These are phyloP conservation scores for Sceloporus undulatus DNA, from an alignment of 2,113 vertebrate species.

Conservation along the genomic window DNA sequence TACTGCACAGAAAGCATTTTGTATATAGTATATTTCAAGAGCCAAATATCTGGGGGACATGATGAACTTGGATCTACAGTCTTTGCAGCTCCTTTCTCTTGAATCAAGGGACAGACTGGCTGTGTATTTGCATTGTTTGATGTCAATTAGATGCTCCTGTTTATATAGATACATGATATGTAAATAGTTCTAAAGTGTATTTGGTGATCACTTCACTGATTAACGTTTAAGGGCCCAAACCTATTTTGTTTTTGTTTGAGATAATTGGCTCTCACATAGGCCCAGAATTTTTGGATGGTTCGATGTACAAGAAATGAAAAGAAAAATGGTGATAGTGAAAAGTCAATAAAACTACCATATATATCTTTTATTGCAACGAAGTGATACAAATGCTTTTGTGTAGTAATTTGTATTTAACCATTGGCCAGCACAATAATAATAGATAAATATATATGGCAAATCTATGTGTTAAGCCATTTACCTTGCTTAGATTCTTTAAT, in stretches of 20 bases:
- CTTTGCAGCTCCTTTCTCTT: neutral
- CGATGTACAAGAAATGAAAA: neutral
- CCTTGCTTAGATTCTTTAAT: too few relatives aligned
- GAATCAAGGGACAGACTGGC: neutral
- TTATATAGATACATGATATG: neutral
- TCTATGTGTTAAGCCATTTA: too few relatives aligned
- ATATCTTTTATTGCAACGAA: neutral
- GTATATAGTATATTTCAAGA: neutral
- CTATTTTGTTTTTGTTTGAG: neutral
- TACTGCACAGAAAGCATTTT: neutral
- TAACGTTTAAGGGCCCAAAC: neutral
- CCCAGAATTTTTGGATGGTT: neutral
- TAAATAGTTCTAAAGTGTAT: constrained; percentile 1
- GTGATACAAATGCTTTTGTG: neutral
- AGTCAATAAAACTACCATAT: neutral
- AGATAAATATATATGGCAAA: too few relatives aligned
- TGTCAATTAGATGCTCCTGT: neutral
- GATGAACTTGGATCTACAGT: neutral
- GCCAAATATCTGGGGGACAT: neutral
- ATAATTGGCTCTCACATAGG: constrained; percentile 4
- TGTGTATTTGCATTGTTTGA: neutral
- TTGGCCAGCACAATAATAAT: too few relatives aligned
- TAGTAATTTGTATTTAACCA: too few relatives aligned
- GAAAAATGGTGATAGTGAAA: neutral
- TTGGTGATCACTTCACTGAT: neutral